phyloP scores from a whole-genome alignment of 2,888 invertebrate species.

The Sinopyrophorus schimmeli region DNA sequence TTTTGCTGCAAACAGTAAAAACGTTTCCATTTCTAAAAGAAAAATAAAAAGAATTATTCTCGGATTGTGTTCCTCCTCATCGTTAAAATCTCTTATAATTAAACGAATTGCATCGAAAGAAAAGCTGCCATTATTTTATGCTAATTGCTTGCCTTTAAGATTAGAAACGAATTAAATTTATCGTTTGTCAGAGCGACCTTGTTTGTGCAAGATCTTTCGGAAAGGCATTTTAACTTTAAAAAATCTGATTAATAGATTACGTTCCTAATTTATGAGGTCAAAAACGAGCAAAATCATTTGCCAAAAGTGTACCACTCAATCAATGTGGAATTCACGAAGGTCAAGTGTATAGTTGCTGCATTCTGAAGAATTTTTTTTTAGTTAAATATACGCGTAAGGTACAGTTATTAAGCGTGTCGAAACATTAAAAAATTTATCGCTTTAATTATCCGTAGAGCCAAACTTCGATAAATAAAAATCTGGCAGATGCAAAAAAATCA shows the following conservation, averaged over 20 bases:
- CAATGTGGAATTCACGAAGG: constrained; percentile 30
- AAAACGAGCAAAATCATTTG: constrained; percentile 15
- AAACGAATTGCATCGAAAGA: too few species aligned
- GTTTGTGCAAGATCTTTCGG: too few species aligned
- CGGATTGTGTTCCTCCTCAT: too few species aligned
- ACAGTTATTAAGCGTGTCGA: constrained; percentile 34
- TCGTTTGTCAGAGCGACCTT: too few species aligned
- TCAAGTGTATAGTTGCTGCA: constrained; percentile 29
- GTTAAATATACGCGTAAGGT: constrained; percentile 25
- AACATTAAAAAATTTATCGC: constrained; percentile 33
- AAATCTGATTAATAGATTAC: constrained; percentile 8
- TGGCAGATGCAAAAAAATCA: constrained; percentile 31
- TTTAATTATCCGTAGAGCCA: constrained; percentile 31
- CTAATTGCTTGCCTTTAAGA: too few species aligned
- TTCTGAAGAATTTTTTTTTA: constrained; percentile 18
- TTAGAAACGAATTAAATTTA: too few species aligned
- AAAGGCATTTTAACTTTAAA: too few species aligned
- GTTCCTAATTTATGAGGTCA: constrained; percentile 25
- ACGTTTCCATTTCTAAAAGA: too few species aligned
- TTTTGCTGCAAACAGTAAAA: too few species aligned
- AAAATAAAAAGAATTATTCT: too few species aligned
- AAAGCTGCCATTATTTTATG: too few species aligned
- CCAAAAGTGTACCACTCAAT: constrained; percentile 31
- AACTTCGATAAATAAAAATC: constrained; percentile 30
- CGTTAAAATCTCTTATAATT: too few species aligned